phyloP scores from a whole-genome alignment of 2,113 vertebrate species.

The Alethe castanea region DNA sequence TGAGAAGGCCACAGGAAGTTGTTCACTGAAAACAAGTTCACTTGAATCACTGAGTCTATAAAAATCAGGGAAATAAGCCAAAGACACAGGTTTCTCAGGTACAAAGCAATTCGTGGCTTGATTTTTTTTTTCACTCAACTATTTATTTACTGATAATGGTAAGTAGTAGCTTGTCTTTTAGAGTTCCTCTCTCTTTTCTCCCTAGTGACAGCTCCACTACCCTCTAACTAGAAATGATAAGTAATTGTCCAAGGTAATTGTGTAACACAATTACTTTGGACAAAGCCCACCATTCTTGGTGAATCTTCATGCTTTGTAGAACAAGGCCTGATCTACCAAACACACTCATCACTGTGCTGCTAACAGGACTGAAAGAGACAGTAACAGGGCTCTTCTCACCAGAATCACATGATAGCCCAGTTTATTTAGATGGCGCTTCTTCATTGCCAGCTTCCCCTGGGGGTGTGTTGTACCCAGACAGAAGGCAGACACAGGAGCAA shows the following conservation, averaged over 20 bases:
- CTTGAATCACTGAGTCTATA: neutral
- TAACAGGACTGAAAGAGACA: neutral
- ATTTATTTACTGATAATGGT: neutral
- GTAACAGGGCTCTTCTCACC: conserved; percentile 75
- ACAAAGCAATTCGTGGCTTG: neutral
- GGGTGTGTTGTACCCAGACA: conserved; percentile 78
- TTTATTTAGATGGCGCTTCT: conserved; percentile 80
- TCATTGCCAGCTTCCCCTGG: conserved; percentile 79
- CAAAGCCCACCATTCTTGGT: neutral
- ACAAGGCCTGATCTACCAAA: neutral
- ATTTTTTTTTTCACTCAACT: neutral
- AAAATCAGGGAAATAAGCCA: neutral
- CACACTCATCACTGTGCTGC: neutral
- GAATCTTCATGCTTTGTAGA: neutral
- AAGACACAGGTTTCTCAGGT: neutral
- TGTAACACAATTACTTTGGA: neutral
- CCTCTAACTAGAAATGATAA: neutral
- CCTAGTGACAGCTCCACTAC: neutral
- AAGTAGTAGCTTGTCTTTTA: neutral
- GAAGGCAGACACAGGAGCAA: conserved; percentile 64
- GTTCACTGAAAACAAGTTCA: neutral
- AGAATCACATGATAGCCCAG: conserved; percentile 83
- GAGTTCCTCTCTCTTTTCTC: neutral
- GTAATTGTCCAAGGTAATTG: no score
- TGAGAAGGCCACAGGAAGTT: neutral